A percentile compares a stretch with the other conserved stretches of the same genome.
phyloP scores from a whole-genome alignment of 1,140 invertebrate genomes.

The Bicyclus anynana region DNA sequence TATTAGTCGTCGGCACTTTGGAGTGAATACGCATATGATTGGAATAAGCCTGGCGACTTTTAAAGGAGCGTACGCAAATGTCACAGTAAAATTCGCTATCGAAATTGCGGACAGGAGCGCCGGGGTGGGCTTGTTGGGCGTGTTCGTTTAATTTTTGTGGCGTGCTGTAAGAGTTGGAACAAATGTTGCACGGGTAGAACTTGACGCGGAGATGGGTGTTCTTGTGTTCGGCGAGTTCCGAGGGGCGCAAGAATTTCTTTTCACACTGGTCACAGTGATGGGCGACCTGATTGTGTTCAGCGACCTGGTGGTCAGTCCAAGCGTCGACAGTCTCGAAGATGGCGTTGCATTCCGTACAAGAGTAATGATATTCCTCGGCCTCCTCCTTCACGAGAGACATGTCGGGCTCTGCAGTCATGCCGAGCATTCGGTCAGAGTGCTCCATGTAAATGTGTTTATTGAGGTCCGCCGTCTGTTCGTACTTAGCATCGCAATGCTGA shows the following conservation, averaged over 20 bases:
- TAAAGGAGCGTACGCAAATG: slow-evolving; percentile 70
- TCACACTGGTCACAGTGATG: slow-evolving; percentile 81
- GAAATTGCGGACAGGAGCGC: slow-evolving; percentile 10
- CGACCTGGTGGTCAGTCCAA: slow-evolving; percentile 77
- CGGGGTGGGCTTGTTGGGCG: slow-evolving; percentile 70
- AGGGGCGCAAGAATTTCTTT: slow-evolving; percentile 78
- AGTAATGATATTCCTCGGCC: slow-evolving; percentile 74
- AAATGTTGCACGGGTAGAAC: slow-evolving; percentile 80
- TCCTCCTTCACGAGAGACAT: slow-evolving; percentile 70
- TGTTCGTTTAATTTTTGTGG: slow-evolving; percentile 78
- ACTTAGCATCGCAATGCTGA: slow-evolving; percentile 70
- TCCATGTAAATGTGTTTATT: slow-evolving; percentile 72
- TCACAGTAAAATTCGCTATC: slow-evolving; percentile 65
- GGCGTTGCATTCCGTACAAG: slow-evolving; percentile 77
- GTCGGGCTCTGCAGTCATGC: slow-evolving; percentile 48
- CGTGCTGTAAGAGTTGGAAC: slow-evolving; percentile 80
- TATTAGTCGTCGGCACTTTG: slow-evolving; percentile 69
- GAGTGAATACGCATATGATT: slow-evolving; percentile 77
- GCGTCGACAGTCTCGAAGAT: slow-evolving; percentile 76
- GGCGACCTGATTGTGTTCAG: slow-evolving; percentile 72
- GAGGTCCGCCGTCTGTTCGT: slow-evolving; percentile 64
- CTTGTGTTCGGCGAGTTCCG: slow-evolving; percentile 80
- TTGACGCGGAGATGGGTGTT: slow-evolving; percentile 82
- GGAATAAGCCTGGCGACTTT: slow-evolving; percentile 73
- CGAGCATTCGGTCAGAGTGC: slow-evolving; percentile 60